Evolutionary conservation across 1,140 invertebrate genomes (phyloP).

Genomic region (Aculops lycopersici): DNA sequence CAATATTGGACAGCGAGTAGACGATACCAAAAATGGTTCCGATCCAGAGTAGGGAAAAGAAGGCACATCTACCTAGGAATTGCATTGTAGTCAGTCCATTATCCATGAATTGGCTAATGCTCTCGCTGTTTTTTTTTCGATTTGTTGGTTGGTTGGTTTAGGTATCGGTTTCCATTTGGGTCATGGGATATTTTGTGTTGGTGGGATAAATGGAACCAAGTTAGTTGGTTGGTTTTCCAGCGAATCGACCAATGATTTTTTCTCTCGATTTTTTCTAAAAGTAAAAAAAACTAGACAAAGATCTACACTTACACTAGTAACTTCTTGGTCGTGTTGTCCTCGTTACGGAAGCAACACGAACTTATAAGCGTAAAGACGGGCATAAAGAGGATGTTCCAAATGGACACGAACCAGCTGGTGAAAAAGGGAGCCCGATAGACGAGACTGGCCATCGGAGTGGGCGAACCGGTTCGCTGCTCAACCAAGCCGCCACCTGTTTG

Average conservation of each 20-base stretch:
- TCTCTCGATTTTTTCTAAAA: no score
- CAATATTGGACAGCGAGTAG: constrained; percentile 40
- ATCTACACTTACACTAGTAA: background rate
- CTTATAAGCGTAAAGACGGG: constrained; percentile 46
- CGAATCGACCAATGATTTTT: no score
- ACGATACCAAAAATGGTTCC: constrained; percentile 72
- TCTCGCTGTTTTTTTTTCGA: constrained; percentile 11
- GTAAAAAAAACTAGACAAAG: background rate
- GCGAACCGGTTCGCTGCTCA: no score
- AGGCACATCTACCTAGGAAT: constrained; percentile 27
- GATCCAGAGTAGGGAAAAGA: constrained; percentile 64
- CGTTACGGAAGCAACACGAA: constrained; percentile 14
- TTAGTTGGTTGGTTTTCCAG: no score
- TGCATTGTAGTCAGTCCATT: constrained; percentile 12
- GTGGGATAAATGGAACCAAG: background rate
- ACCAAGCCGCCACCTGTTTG: no score
- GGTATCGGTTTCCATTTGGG: background rate
- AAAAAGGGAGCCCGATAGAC: constrained; percentile 60
- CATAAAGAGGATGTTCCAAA: constrained; percentile 61
- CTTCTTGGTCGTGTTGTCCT: constrained; percentile 2
- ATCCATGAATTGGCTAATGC: constrained; percentile 13
- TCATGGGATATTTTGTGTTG: background rate
- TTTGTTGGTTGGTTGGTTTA: background rate
- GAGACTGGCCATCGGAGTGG: no score
- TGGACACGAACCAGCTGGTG: constrained; percentile 75